Base-by-base conservation (phyloP, 2,113 vertebrate genomes). In the Podilymbus podiceps region DNA sequence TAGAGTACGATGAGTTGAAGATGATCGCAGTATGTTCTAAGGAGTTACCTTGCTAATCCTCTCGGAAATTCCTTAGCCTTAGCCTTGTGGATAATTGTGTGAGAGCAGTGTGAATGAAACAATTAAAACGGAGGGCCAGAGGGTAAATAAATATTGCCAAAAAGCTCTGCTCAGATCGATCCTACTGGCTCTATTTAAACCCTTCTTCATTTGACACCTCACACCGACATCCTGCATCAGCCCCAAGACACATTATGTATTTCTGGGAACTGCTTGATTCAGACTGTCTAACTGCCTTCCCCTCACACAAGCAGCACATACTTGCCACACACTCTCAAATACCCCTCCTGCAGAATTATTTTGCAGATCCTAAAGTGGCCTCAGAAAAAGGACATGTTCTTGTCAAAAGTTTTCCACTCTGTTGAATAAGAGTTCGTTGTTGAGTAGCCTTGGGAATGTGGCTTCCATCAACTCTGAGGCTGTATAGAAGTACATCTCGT, bases 41-140 rank as follows among this genome's bases (percentile, higher is more conserved):
- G 56, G 62, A 59, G 21, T 89, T 94, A 60, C 55, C 49, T 84
- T 67, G 67, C 7, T 88, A 85, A 91, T 79, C 74, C 60, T 75
- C 35, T 75, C n/a, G 12, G 60, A 86, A 93, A 89, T 80, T 31
- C 28, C 42, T 76, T 66, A 52, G 40, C 52, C 35, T 38, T 38
- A 62, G 44, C 78, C 88, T 64, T 76, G 52, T 52, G 35, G 47
- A 40, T 88, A 90, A 81, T 52, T 83, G 18, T 68, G 50, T 77
- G 63, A 95, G 38, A 78, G 35, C 31, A 38, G 28, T 59, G 56
- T 52, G 72, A 93, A 89, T 35, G 40, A 96, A 93, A 64, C 64
- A 86, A 88, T 94, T 89, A 92, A 93, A 90, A 90, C 66, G 21
- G 22, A 88, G 69, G 31, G 64, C 60, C 68, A 90, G 82, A 88